A percentile compares a stretch with the other conserved stretches of the same genome.
These are phyloP conservation scores for Battus philenor DNA, from an alignment of 1,140 invertebrate genomes.

Conservation along the genomic window DNA sequence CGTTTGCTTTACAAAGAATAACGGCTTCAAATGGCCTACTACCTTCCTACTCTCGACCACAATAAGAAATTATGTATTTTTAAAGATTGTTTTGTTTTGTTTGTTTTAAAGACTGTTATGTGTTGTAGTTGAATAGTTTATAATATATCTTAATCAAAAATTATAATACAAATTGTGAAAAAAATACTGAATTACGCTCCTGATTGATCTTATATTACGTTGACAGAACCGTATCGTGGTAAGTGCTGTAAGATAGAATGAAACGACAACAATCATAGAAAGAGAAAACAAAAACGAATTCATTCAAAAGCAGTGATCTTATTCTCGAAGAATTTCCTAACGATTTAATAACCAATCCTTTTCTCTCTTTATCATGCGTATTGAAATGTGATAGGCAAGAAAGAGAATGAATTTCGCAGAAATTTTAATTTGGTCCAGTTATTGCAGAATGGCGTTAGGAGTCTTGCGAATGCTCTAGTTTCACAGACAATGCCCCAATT, in stretches of 20 bases:
- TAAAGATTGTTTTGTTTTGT: no score
- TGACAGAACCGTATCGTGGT: constrained; percentile 44
- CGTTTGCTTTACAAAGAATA: no score
- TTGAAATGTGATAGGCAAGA: no score
- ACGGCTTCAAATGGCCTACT: no score
- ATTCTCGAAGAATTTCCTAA: constrained; percentile 41
- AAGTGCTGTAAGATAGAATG: constrained; percentile 46
- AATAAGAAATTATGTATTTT: no score
- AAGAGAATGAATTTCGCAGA: constrained; percentile 11
- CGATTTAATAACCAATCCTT: constrained; percentile 45
- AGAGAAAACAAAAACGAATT: constrained; percentile 58
- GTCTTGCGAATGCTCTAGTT: constrained; percentile 65
- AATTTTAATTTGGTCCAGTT: constrained; percentile 31
- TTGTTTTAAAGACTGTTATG: no score
- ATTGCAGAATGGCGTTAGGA: constrained; percentile 61
- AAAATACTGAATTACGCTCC: constrained; percentile 40
- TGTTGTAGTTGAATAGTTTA: no score
- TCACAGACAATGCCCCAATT: constrained; percentile 73
- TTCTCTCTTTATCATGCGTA: constrained; percentile 28
- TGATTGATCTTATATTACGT: constrained; percentile 55
- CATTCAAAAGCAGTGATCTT: constrained; percentile 58
- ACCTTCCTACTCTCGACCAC: no score
- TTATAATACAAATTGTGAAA: no score
- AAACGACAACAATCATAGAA: constrained; percentile 36
- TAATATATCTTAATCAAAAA: no score